Base-by-base conservation (phyloP, 2,113 vertebrate genomes). In the Pseudopipra pipra region DNA sequence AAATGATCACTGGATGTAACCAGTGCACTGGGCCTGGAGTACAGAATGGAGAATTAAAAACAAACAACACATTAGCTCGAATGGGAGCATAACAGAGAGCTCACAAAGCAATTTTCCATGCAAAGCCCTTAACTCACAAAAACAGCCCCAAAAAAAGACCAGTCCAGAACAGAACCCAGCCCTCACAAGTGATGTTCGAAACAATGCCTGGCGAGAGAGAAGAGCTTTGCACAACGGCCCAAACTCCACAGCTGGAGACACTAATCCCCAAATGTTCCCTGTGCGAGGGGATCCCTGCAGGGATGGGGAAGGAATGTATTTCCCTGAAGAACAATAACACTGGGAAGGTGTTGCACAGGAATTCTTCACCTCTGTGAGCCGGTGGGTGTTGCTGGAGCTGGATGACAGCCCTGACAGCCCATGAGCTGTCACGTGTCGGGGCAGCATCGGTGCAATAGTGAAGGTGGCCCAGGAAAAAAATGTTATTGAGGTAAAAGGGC, bases 101-200 rank as follows among this genome's bases (percentile, higher is more conserved):
- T 94, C 93, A 90, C 63, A 56, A 8, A 95, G 85, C 75, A 86
- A 83, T 84, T 97, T 94, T 96, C 95, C 95, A 93, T 80, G 85
- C 68, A n/a, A 46, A 78, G 83, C 76, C 79, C 68, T 93, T 28
- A 12, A 20, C 86, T 92, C 92, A 89, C 75, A 87, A 82, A 91
- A 88, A 88, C 90, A 96, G 85, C 66, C 49, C 35, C 73, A 52
- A 71, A n/a, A 87, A 76, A 49, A 78, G 73, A 52, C 18, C 79
- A 66, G 80, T 49, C 92, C 90, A 89, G 88, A 90, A 33, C 68
- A 62, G 51, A 75, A n/a, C 61, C 68, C 92, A 95, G 86, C 80
- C 80, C 84, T 89, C 89, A 89, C 52, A 41, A 94, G 87, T 7
- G 44, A 91, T 23, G 94, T 10, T 81, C 87, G 85, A 82, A 94